phyloP scores from a whole-genome alignment of 2,888 invertebrate species.

The Nesidiocoris tenuis region DNA sequence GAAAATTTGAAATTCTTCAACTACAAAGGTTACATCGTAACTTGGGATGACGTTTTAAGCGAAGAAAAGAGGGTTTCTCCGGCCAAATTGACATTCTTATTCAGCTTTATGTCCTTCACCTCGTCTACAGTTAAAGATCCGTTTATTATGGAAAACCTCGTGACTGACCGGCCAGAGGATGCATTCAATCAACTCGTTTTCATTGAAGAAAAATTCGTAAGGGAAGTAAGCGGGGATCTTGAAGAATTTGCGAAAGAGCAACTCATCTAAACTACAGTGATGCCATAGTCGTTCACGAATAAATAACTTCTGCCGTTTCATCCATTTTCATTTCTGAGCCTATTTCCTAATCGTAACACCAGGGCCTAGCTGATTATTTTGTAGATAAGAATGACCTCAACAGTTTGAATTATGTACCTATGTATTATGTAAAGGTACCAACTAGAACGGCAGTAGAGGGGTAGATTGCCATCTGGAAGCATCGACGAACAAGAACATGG shows the following conservation, averaged over 20 bases:
- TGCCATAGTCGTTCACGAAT: neutral
- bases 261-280: neutral
- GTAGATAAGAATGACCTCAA: neutral
- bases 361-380: neutral
- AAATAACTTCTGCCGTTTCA: too few relatives aligned
- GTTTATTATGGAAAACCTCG: constrained; percentile 3
- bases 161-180: neutral
- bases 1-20: constrained; percentile 36
- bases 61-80: constrained; percentile 18
- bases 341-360: too few relatives aligned
- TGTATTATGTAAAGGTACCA: neutral
- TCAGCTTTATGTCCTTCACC: neutral
- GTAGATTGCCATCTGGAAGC: constrained; percentile 28
- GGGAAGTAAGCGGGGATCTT: constrained; percentile 16
- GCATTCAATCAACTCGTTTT: neutral
- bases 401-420: too few relatives aligned
- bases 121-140: neutral
- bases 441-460: constrained; percentile 3
- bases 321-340: neutral
- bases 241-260: constrained; percentile 1
- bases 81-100: neutral
- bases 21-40: neutral
- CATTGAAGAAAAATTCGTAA: constrained; percentile 20
- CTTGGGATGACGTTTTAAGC: constrained; percentile 20
- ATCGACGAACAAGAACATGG: constrained; percentile 19